Evolutionary conservation across 2,888 invertebrate genomes (phyloP).

Genomic region (Tinea trinotella): DNA sequence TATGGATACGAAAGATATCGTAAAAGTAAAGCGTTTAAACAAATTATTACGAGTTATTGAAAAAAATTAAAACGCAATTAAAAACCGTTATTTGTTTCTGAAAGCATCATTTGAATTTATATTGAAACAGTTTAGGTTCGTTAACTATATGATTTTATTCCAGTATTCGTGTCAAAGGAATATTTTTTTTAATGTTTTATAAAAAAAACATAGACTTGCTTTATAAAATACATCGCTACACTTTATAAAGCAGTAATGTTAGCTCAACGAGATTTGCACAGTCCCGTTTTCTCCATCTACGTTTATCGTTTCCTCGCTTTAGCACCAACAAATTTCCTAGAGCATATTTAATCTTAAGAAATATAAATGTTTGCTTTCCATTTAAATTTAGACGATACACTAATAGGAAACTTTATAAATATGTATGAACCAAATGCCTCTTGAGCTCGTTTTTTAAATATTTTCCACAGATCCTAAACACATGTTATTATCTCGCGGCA

Average conservation of each 20-base stretch:
- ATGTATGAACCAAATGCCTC: no score
- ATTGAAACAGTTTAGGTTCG: no score
- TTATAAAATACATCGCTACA: neutral
- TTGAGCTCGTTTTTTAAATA: no score
- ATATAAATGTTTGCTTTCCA: neutral
- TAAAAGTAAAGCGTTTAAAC: no score
- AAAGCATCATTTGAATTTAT: no score
- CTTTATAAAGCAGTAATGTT: neutral
- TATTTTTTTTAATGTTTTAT: neutral
- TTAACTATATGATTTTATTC: no score
- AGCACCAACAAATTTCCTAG: neutral
- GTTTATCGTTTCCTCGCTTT: neutral
- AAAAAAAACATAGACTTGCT: neutral
- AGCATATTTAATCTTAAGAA: neutral
- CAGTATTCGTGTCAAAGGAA: neutral
- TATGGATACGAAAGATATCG: no score
- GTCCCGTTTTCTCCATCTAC: constrained; percentile 1
- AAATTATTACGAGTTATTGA: no score
- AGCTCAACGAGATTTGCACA: neutral
- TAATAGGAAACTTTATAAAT: neutral
- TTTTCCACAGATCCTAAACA: no score
- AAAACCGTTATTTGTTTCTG: no score
- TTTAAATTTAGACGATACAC: neutral
- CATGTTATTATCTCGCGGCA: no score
- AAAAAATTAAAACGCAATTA: no score